Evolutionary conservation across 2,113 vertebrate species (phyloP).

Genomic region (Bungarus multicinctus): DNA sequence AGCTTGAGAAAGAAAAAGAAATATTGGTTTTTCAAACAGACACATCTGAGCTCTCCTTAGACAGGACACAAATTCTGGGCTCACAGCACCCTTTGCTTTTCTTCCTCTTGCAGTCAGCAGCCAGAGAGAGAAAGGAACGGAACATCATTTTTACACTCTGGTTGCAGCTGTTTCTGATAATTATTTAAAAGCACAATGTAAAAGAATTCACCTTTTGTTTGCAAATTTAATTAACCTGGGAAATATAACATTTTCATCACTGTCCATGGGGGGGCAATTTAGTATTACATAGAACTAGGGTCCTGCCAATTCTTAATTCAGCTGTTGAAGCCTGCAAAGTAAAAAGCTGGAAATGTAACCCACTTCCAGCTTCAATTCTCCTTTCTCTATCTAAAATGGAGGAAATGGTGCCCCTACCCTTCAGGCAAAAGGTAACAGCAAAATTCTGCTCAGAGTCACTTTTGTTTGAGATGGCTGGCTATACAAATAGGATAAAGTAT

Average conservation of each 20-base stretch:
- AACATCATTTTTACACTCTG: too few relatives aligned
- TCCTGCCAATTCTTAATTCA: background rate
- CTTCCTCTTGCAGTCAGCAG: too few relatives aligned
- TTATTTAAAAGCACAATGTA: background rate
- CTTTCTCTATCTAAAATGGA: background rate
- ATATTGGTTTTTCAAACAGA: background rate
- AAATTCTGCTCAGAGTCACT: background rate
- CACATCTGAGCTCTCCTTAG: background rate
- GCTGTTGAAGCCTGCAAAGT: background rate
- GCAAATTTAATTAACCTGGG: background rate
- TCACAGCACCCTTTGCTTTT: background rate
- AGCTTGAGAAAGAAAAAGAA: background rate
- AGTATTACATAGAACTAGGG: background rate
- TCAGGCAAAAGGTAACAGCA: background rate
- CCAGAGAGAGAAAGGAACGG: background rate
- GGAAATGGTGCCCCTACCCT: background rate
- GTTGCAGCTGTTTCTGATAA: background rate
- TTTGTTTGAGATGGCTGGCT: background rate
- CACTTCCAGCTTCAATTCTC: background rate
- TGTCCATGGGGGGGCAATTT: background rate
- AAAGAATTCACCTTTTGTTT: background rate
- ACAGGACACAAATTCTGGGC: too few relatives aligned
- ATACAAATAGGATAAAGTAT: background rate
- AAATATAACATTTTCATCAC: background rate
- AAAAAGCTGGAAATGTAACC: background rate